Conservation (phyloP, 2,888 invertebrate species). For the Lycia hirtaria region DNA sequence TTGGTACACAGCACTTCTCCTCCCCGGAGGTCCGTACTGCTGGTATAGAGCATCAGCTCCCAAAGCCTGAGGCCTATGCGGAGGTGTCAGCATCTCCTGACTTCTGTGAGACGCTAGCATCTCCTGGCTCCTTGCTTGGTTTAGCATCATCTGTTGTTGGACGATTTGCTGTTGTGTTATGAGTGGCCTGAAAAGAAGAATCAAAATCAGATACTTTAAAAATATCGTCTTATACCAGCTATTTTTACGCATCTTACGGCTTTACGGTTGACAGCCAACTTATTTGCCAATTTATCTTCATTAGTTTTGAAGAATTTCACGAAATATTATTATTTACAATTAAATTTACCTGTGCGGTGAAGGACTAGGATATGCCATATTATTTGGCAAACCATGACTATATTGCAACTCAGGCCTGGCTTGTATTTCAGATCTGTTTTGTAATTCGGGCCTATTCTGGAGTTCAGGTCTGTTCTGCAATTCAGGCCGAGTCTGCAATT, state of each 20-base stretch:
- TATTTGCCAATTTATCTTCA: no score
- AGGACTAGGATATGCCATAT: conserved; percentile 78
- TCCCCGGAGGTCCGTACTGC: conserved; percentile 77
- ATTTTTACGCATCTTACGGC: no score
- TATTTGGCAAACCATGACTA: conserved; percentile 69
- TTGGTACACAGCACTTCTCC: conserved; percentile 77
- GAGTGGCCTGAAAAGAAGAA: conserved; percentile 60
- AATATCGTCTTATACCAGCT: no score
- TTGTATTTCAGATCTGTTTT: conserved; percentile 43
- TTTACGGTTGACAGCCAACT: no score
- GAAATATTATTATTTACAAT: no score
- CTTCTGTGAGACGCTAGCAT: conserved; percentile 82
- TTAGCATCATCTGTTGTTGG: conserved; percentile 80
- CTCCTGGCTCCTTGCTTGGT: conserved; percentile 85
- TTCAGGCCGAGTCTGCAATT: conserved; percentile 60
- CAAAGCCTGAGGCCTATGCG: conserved; percentile 69
- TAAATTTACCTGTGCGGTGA: conserved; percentile 77
- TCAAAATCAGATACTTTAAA: neutral
- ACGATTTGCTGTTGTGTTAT: conserved; percentile 81
- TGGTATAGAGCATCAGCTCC: conserved; percentile 81
- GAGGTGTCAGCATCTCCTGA: conserved; percentile 84
- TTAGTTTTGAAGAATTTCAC: neutral
- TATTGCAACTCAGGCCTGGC: conserved; percentile 60
- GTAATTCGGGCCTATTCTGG: conserved; percentile 76
- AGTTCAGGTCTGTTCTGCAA: conserved; percentile 75